Evolutionary conservation across 2,113 vertebrate species (phyloP), one percentile per base, ranked within the genome.

Genomic region (Gymnarchus niloticus): DNA sequence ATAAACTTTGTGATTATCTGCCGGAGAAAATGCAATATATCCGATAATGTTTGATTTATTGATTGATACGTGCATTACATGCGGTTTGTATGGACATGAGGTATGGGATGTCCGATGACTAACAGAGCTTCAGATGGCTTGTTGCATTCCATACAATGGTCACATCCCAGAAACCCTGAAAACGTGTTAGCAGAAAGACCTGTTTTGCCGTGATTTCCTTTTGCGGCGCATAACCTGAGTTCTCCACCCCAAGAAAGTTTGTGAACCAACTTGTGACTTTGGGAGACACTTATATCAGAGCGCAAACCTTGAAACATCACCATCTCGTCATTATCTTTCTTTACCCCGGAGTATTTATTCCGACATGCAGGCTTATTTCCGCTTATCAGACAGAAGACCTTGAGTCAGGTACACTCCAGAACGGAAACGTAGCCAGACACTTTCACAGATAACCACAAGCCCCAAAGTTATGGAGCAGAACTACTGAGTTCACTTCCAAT

Each of bases 301-400:
- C 41, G 46, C 41, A 78, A 46, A 78, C 76, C 76, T 46, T 44
- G 76, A 48, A 78, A 46, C 41, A 78, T 78, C 76, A 17, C 37
- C 21, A 23, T 19, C 21, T 41, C 19, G 76, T 37, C 44, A 78
- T 48, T 78, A 78, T 78, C 76, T 78, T 23, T 78, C 28, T 41
- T n/a, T 78, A 48, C 76, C 76, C 76, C 46, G 76, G 46, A 78
- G 76, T 78, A 48, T 54, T 25, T 54, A 82, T 54, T 82, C 49
- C 54, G 78, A 81, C 46, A 52, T 52, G 25, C n/a, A 19, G 12
- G 49, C 80, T 82, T 54, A 52, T 54, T 54, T 33, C 51, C 19
- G 80, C 80, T 82, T 82, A 82, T 82, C 48, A 54, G 80, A 54
- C 80, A 28, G 49, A 33, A 51, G 80, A 54, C 80, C 80, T 82